A percentile compares a stretch with the other conserved stretches of the same genome.
Evolutionary conservation across 2,888 invertebrate genomes (phyloP).

Genomic region (Formica aserva): DNA sequence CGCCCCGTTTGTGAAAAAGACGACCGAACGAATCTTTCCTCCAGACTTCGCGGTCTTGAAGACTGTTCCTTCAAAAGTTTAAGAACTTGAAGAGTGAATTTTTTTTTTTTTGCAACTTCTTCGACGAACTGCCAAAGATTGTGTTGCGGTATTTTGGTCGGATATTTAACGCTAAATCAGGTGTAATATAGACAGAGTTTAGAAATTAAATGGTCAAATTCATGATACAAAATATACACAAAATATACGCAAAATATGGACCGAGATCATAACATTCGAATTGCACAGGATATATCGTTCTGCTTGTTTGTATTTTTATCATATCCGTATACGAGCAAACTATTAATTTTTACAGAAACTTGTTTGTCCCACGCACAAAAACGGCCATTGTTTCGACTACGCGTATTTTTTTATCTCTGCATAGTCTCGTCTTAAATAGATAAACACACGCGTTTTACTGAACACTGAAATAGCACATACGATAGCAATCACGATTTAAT

Average conservation of each 20-base stretch:
- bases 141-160: conserved; percentile 1
- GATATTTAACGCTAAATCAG: conserved; percentile 15
- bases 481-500: conserved; percentile 29
- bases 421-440: conserved; percentile 5
- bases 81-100: conserved; percentile 18
- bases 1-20: background rate
- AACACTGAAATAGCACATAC: background rate
- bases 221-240: background rate
- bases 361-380: conserved; percentile 3
- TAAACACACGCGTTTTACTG: conserved; percentile 20
- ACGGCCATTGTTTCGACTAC: conserved; percentile 1
- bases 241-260: background rate
- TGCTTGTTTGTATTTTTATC: background rate
- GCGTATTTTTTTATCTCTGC: background rate
- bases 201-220: background rate
- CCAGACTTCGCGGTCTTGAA: background rate
- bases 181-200: background rate
- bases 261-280: background rate
- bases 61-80: background rate
- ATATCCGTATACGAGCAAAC: background rate
- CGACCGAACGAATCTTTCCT: conserved; percentile 22
- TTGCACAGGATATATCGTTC: background rate
- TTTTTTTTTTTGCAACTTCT: conserved; percentile 4
- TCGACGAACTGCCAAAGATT: conserved; percentile 3
- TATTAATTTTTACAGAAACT: conserved; percentile 28